Evolutionary conservation across 1,140 invertebrate genomes (phyloP), one percentile per base, ranked within the genome.

Genomic region (Amphibalanus amphitrite): DNA sequence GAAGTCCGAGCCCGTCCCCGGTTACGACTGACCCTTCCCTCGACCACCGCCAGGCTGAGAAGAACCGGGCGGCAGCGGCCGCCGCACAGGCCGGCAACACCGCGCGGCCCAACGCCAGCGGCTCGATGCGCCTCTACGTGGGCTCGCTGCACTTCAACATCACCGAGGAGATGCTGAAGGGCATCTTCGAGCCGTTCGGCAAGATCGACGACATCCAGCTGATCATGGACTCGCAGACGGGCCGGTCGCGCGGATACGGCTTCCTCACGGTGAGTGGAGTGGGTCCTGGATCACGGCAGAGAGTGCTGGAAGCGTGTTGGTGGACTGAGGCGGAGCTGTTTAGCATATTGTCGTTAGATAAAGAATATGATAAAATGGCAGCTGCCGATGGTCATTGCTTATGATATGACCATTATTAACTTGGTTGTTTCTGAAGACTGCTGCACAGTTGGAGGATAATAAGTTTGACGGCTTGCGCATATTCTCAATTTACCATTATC

Each of bases 101-200:
- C 65, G 47, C 69, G 38, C 74, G 71, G 17, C 76, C 70, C 28
- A 74, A 71, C 30, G 78, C 77, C 29, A 87, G 87, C 73, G 96
- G 97, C 64, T 97, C 97, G 1, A 95, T 98, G 87, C 86, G 95
- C 78, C 82, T 99, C 0, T 98, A 98, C 81, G 94, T 99, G 71
- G 95, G 96, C 17, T 98, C 95, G 33, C 82, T 99, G 30, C 97
- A 99, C 83, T 98, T 97, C 77, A 98, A 98, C 79, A 99, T 99
- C 71, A 98, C 93, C 26, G 96, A 99, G 83, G 96, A 99, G 72
- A 99, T 99, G 97, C 83, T 99, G 28, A 82, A 89, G 74, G 93
- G 93, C 30, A 98, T 99, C 73, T 99, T 99, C 83, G 97, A 99
- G 82, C 97, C 97, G 0, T 99, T 99, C 83, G 97, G 97, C 71